These are phyloP conservation scores for Zalophus californianus DNA, from an alignment of 2,797 vertebrate species.

Conservation along the genomic window DNA sequence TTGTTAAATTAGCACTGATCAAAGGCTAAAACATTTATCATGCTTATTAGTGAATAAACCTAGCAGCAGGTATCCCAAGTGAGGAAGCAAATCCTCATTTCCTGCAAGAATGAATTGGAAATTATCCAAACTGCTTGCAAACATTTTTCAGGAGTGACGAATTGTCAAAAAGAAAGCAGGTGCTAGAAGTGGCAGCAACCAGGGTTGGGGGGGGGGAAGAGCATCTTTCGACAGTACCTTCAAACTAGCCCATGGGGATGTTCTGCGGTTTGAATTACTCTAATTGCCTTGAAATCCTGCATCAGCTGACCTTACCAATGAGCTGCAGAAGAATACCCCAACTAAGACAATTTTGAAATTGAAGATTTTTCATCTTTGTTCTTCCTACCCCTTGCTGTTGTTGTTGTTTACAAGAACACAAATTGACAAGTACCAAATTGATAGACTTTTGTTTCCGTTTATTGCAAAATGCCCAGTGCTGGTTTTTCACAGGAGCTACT, in stretches of 20 bases:
- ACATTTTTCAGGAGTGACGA: constrained; percentile 90
- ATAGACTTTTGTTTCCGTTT: constrained; percentile 55
- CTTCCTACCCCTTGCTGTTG: constrained; percentile 4
- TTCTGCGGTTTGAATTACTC: constrained; percentile 84
- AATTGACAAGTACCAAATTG: constrained; percentile 25
- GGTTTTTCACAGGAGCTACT: not conserved
- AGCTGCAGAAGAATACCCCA: constrained; percentile 76
- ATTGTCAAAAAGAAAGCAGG: constrained; percentile 90
- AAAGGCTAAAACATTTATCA: constrained; percentile 95
- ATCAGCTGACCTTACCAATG: constrained; percentile 82
- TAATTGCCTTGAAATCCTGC: constrained; percentile 86
- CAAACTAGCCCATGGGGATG: constrained; percentile 74
- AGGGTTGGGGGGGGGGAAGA: constrained; percentile 65
- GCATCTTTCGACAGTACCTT: constrained; percentile 78
- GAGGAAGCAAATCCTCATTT: constrained; percentile 92
- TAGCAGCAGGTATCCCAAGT: constrained; percentile 94
- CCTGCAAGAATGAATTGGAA: constrained; percentile 92
- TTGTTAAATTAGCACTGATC: constrained; percentile 94
- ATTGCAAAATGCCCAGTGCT: constrained; percentile 36
- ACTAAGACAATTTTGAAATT: constrained; percentile 78
- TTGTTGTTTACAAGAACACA: constrained; percentile 55
- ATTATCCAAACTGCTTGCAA: constrained; percentile 91
- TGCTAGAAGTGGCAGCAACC: constrained; percentile 84
- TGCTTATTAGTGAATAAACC: constrained; percentile 94
- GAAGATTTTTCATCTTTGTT: constrained; percentile 71